Conservation (phyloP, 2,888 invertebrate species). For the Mantis religiosa region DNA sequence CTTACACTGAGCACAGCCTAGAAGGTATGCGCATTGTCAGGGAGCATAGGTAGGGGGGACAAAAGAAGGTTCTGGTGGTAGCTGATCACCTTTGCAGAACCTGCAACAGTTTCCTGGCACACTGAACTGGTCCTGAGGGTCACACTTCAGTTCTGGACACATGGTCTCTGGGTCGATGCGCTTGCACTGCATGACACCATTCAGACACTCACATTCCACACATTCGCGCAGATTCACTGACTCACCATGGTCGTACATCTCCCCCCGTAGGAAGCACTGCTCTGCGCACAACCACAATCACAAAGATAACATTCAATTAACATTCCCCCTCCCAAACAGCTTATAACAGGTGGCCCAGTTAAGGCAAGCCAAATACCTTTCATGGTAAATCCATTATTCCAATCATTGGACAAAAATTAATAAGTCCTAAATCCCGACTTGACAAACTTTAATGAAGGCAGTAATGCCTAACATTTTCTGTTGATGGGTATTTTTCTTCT, state of each 20-base stretch:
- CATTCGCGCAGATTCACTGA: slow-evolving; percentile 69
- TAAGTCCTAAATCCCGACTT: no score
- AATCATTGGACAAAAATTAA: no score
- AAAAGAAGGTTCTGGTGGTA: neutral
- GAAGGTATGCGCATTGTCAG: neutral
- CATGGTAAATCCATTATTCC: no score
- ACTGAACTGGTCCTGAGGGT: slow-evolving; percentile 70
- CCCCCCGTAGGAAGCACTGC: slow-evolving; percentile 65
- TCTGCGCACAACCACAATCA: slow-evolving; percentile 48
- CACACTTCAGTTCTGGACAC: slow-evolving; percentile 76
- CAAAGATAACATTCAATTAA: neutral
- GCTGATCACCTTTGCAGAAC: slow-evolving; percentile 72
- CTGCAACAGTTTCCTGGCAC: slow-evolving; percentile 86
- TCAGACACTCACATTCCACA: slow-evolving; percentile 75
- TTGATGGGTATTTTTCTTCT: no score
- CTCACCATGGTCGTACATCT: slow-evolving; percentile 77
- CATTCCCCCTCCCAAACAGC: neutral
- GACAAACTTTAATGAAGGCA: no score
- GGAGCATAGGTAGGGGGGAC: neutral
- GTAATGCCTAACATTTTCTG: no score
- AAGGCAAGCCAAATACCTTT: no score
- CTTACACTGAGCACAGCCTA: neutral
- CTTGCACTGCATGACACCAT: slow-evolving; percentile 76
- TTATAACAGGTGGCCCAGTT: no score
- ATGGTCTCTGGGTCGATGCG: slow-evolving; percentile 66